phyloP scores from a whole-genome alignment of 92 coral and sea anemone genomes.

The Isaurus tuberculatus region DNA sequence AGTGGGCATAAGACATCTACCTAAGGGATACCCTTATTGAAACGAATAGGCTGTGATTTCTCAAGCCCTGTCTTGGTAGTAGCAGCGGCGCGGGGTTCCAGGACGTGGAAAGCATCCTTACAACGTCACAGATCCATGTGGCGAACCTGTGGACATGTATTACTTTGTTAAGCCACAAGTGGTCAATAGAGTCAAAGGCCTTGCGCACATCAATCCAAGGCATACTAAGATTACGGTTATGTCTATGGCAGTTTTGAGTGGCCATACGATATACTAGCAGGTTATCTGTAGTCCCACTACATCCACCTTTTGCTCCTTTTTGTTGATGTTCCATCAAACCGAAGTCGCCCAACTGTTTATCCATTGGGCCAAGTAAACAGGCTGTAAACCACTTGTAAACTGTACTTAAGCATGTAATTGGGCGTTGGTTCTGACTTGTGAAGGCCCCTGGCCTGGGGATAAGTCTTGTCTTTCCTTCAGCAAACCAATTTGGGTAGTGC shows the following conservation, averaged over 20 bases:
- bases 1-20: constrained; percentile 8
- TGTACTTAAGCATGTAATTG: constrained; percentile 67
- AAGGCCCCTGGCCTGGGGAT: constrained; percentile 65
- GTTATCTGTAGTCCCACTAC: constrained; percentile 62
- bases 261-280: constrained; percentile 5
- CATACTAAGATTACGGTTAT: constrained; percentile 56
- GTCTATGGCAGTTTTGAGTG: background rate
- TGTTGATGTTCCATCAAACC: constrained; percentile 54
- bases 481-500: constrained; percentile 55
- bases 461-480: constrained; percentile 57
- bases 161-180: constrained; percentile 19
- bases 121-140: background rate
- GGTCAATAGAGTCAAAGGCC: constrained; percentile 4
- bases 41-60: background rate
- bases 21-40: constrained; percentile 18
- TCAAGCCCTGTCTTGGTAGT: background rate
- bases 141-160: constrained; percentile 27
- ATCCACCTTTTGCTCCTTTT: constrained; percentile 53
- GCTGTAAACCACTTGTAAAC: constrained; percentile 64
- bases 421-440: constrained; percentile 63
- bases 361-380: constrained; percentile 49
- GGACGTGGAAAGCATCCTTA: background rate
- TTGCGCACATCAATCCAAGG: constrained; percentile 39
- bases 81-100: constrained; percentile 8
- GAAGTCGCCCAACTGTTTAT: constrained; percentile 44